Evolutionary conservation across 2,113 vertebrate genomes (phyloP).

Genomic region (Platysternon megacephalum): DNA sequence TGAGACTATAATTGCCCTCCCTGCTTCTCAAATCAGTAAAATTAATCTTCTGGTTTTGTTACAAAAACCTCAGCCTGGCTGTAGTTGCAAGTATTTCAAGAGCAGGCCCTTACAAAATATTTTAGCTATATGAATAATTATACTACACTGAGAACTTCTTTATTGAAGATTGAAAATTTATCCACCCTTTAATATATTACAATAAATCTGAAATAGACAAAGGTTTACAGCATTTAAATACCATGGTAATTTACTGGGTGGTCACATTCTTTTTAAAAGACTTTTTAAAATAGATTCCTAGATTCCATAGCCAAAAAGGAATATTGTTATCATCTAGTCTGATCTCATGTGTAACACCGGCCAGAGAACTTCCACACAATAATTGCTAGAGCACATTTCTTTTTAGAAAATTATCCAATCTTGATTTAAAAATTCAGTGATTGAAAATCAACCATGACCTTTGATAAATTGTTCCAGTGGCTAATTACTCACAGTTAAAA

Average conservation of each 20-base stretch:
- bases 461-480: neutral
- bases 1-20: constrained; percentile 69
- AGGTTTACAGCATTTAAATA: neutral
- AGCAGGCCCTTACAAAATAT: constrained; percentile 26
- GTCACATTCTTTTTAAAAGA: constrained; percentile 20
- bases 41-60: constrained; percentile 62
- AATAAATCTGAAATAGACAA: neutral
- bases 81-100: neutral
- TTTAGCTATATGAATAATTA: neutral
- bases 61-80: constrained; percentile 18
- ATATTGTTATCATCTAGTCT: neutral
- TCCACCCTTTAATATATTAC: neutral
- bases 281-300: constrained; percentile 23
- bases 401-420: neutral
- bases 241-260: neutral
- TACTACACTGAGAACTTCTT: neutral
- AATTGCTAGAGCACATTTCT: neutral
- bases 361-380: neutral
- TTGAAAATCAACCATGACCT: neutral
- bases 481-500: neutral
- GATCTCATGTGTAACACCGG: neutral
- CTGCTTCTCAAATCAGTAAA: constrained; percentile 60
- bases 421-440: neutral
- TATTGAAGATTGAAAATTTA: constrained; percentile 20
- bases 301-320: too few species aligned